Percentiles rank a stretch among this genome's conserved stretches.
phyloP scores from a whole-genome alignment of 2,113 vertebrate species.

The Oncorhynchus tshawytscha region DNA sequence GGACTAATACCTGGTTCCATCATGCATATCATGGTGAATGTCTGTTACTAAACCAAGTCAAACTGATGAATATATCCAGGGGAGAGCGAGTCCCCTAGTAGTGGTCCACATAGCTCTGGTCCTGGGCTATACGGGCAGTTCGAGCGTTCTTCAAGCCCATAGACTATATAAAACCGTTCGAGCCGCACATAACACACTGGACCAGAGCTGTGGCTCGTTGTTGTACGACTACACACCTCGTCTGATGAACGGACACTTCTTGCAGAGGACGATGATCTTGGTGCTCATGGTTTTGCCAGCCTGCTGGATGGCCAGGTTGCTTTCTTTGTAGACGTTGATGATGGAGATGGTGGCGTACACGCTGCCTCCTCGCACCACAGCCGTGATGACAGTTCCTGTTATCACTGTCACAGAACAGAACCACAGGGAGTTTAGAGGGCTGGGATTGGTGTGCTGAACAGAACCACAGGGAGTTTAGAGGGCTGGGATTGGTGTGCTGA shows the following conservation, averaged over 20 bases:
- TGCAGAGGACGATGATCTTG: conserved; percentile 88
- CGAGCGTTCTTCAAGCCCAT: no score
- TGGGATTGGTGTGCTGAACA: background rate
- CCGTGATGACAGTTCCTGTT: conserved; percentile 88
- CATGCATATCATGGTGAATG: no score
- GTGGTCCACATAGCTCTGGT: no score
- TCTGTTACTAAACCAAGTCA: no score
- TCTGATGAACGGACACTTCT: conserved; percentile 90
- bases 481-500: background rate
- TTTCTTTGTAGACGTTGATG: conserved; percentile 94
- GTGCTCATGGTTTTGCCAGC: conserved; percentile 96
- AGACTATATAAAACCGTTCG: no score
- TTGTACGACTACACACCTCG: conserved; percentile 79
- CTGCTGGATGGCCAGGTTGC: conserved; percentile 90
- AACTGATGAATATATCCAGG: no score
- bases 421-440: background rate
- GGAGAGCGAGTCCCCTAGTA: no score
- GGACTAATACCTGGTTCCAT: background rate
- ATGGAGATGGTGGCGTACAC: conserved; percentile 88
- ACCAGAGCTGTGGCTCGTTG: background rate
- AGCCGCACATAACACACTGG: no score
- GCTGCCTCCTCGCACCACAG: conserved; percentile 78
- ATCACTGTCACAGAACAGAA: conserved; percentile 73
- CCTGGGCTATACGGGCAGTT: no score
- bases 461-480: background rate